Conservation (phyloP, 2,797 vertebrate species). For the Hydrocynus forskahlii region DNA sequence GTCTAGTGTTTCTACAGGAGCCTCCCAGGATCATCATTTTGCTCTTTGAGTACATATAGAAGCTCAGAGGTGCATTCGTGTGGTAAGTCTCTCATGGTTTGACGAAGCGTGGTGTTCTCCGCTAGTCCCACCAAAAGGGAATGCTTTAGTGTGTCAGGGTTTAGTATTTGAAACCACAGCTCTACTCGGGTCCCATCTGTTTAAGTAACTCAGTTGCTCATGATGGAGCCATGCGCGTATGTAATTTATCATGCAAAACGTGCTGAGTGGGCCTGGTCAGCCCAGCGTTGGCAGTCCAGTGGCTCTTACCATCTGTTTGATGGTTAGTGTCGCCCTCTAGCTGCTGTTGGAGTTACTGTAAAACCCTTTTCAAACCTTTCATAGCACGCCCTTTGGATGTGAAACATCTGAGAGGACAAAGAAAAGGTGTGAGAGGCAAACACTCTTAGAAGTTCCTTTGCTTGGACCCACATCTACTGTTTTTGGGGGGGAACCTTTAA, state of each 20-base stretch:
- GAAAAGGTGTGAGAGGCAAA: background rate
- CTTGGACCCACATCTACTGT: too few relatives aligned
- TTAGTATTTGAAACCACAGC: constrained; percentile 28
- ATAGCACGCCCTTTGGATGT: background rate
- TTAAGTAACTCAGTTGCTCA: constrained; percentile 40
- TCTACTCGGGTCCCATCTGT: constrained; percentile 50
- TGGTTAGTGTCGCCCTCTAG: constrained; percentile 59
- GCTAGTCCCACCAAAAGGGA: constrained; percentile 21
- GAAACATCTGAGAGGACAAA: background rate
- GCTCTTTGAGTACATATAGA: constrained; percentile 12
- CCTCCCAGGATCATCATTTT: background rate
- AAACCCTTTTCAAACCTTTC: background rate
- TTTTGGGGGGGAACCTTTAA: too few relatives aligned
- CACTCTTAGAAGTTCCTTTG: background rate
- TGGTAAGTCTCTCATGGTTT: constrained; percentile 15
- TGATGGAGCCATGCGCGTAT: constrained; percentile 46
- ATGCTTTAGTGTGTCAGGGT: constrained; percentile 13
- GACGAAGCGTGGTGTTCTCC: constrained; percentile 15
- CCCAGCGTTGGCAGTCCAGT: constrained; percentile 26
- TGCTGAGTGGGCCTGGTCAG: constrained; percentile 23
- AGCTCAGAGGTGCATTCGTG: constrained; percentile 3
- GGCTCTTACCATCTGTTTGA: constrained; percentile 41
- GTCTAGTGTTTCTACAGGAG: background rate
- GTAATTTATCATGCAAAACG: constrained; percentile 54
- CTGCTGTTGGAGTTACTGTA: constrained; percentile 31